phyloP scores from a whole-genome alignment of 2,797 vertebrate genomes.

The Tinamus major region DNA sequence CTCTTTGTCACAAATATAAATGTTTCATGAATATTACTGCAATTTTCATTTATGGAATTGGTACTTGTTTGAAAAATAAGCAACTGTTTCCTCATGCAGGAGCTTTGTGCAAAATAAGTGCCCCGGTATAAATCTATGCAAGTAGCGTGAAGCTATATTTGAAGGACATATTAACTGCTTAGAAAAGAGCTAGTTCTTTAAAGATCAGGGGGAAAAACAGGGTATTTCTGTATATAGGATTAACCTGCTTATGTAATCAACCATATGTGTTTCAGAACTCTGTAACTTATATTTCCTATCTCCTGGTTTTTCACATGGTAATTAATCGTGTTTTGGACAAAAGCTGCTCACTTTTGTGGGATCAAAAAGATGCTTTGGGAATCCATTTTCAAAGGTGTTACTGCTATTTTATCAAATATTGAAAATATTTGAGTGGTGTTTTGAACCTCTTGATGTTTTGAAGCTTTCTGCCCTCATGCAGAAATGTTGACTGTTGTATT shows the following conservation, averaged over 20 bases:
- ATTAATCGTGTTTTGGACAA: not conserved
- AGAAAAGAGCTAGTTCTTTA: not conserved
- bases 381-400: not conserved
- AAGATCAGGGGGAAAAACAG: not conserved
- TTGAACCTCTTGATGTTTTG: not conserved
- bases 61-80: not conserved
- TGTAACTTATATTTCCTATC: too few species aligned
- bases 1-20: not conserved
- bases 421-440: not conserved
- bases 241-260: not conserved
- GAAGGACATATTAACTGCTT: not conserved
- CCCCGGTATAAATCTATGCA: not conserved
- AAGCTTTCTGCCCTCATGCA: not conserved
- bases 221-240: not conserved
- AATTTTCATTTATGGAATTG: not conserved
- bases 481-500: not conserved
- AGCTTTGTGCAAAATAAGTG: not conserved
- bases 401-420: not conserved
- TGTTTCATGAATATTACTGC: not conserved
- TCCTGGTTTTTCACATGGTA: not conserved
- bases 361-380: not conserved
- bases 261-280: not conserved
- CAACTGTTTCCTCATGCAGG: not conserved
- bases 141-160: not conserved
- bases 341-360: not conserved